A percentile compares a stretch with the other conserved stretches of the same genome.
Evolutionary conservation across 2,888 invertebrate genomes (phyloP).

Genomic region (Mythimna lalbum): DNA sequence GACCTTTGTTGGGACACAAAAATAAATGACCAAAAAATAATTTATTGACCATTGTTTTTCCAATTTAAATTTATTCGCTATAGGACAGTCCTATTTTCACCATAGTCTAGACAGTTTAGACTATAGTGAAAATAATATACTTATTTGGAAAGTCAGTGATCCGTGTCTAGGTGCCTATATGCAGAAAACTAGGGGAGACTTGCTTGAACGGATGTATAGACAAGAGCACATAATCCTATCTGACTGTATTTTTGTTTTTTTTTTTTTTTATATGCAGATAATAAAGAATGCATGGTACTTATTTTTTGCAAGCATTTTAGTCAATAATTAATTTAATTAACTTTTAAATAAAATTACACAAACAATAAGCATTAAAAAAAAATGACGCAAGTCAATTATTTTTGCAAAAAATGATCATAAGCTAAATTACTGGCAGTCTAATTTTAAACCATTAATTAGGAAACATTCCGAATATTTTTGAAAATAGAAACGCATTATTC

Average conservation of each 20-base stretch:
- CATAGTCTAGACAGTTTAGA: background rate
- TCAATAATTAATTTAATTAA: no score
- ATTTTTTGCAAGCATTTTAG: no score
- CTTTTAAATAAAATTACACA: no score
- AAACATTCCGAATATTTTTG: background rate
- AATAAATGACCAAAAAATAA: no score
- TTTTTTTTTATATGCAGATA: no score
- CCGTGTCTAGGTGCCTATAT: conserved; percentile 2
- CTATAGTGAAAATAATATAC: background rate
- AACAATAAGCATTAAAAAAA: no score
- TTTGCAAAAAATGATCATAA: background rate
- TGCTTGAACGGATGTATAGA: conserved; percentile 40
- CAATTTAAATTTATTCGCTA: no score
- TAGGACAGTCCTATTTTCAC: background rate
- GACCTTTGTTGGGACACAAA: no score
- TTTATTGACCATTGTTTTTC: no score
- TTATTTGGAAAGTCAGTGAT: conserved; percentile 24
- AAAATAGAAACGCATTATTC: conserved; percentile 16
- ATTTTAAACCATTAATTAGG: no score
- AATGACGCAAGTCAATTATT: background rate
- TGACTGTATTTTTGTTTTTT: background rate
- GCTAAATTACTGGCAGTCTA: background rate
- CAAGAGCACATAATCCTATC: background rate
- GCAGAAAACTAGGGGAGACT: conserved; percentile 1
- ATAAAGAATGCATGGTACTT: no score